Conservation (phyloP, 2,113 vertebrate genomes). For the Diadophis punctatus region DNA sequence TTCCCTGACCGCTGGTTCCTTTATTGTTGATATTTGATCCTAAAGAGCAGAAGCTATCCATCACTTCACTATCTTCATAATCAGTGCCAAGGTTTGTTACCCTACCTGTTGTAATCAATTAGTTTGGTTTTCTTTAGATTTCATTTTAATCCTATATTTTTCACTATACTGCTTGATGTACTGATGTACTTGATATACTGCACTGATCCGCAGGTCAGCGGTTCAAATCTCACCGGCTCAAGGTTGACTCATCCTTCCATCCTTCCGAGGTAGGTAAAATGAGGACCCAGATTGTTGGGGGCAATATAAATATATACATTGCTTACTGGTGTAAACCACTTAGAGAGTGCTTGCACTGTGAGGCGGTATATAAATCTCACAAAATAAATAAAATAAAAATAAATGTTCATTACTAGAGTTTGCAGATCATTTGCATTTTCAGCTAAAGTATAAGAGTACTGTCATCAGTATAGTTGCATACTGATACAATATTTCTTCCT, state of each 20-base stretch:
- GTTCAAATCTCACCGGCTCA: no score
- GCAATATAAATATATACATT: no score
- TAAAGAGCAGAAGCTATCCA: neutral
- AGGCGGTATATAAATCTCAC: no score
- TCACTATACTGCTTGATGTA: neutral
- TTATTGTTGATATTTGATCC: neutral
- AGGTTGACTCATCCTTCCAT: no score
- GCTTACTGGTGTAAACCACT: no score
- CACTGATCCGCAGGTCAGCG: no score
- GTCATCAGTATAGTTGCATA: neutral
- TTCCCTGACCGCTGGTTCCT: neutral
- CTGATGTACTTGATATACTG: no score
- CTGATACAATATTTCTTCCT: neutral
- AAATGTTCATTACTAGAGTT: neutral
- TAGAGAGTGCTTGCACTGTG: no score
- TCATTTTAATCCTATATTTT: neutral
- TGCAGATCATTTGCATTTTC: neutral
- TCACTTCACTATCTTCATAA: neutral
- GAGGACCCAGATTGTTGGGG: no score
- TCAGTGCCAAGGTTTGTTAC: neutral
- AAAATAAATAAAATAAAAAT: no score
- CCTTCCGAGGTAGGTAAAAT: no score
- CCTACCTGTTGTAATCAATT: neutral
- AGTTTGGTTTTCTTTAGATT: neutral
- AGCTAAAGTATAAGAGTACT: neutral